These are phyloP conservation scores for Loxodonta africana DNA, from an alignment of 2,113 vertebrate genomes.

Conservation along the genomic window DNA sequence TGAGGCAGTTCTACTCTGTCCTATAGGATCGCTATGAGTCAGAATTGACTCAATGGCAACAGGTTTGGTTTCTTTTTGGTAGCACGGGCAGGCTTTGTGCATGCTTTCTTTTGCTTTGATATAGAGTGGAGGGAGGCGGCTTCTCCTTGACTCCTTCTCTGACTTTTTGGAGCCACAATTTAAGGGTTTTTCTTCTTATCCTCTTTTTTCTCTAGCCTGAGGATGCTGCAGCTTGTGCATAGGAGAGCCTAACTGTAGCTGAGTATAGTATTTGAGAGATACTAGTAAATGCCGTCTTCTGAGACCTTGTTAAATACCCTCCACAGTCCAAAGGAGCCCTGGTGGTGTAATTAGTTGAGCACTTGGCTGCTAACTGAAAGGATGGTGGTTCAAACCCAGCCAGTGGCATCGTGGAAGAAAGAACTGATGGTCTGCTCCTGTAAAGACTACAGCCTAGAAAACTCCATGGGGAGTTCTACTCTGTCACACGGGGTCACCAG, in stretches of 20 bases:
- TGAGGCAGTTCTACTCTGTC: too few species aligned
- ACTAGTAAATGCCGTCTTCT: not conserved
- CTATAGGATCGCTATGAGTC: too few species aligned
- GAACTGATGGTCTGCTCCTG: too few species aligned
- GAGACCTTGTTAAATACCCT: not conserved
- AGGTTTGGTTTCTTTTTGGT: not conserved
- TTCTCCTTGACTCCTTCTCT: not conserved
- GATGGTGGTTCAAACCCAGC: too few species aligned
- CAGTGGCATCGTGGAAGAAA: too few species aligned
- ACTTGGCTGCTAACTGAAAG: too few species aligned
- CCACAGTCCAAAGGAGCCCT: too few species aligned
- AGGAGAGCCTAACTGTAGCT: not conserved
- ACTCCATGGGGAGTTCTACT: too few species aligned
- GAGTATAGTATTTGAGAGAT: not conserved
- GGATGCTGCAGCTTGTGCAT: not conserved
- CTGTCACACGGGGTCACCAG: too few species aligned
- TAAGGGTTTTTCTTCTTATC: not conserved
- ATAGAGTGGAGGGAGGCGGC: not conserved
- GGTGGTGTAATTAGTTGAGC: too few species aligned
- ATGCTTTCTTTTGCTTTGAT: not conserved
- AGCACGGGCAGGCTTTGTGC: not conserved
- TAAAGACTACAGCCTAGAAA: too few species aligned
- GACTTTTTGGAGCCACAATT: not conserved
- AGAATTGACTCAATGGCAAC: too few species aligned
- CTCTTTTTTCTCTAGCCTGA: not conserved